Evolutionary conservation across 2,888 invertebrate species (phyloP).

Genomic region (Ophion slaviceki): DNA sequence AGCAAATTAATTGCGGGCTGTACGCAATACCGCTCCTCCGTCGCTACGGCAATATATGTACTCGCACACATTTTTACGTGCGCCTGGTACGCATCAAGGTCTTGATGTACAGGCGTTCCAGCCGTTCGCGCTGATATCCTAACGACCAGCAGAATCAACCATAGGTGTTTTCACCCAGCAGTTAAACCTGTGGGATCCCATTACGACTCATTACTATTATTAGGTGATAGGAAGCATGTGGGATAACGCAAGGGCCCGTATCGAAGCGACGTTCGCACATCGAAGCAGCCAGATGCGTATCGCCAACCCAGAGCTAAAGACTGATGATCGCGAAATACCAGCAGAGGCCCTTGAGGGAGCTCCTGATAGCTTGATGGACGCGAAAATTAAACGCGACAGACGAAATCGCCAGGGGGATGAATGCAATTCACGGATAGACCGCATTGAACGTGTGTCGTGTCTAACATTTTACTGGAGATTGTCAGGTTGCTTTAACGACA

Average conservation of each 20-base stretch:
- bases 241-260: conserved; percentile 32
- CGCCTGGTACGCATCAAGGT: conserved; percentile 1
- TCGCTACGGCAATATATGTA: conserved; percentile 1
- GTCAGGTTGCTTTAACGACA: too few species aligned
- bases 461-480: too few species aligned
- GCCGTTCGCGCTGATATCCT: conserved; percentile 28
- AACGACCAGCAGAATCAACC: conserved; percentile 49
- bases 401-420: too few species aligned
- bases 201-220: conserved; percentile 65
- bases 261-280: conserved; percentile 34
- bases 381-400: not conserved
- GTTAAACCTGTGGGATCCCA: conserved; percentile 62
- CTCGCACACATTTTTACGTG: not conserved
- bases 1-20: conserved; percentile 64
- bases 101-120: not conserved
- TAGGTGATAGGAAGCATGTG: conserved; percentile 56
- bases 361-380: not conserved
- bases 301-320: conserved; percentile 10
- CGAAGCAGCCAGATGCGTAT: conserved; percentile 27
- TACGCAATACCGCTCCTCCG: conserved; percentile 43
- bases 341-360: not conserved
- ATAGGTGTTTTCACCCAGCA: conserved; percentile 45
- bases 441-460: too few species aligned
- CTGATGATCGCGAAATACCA: conserved; percentile 12
- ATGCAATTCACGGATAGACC: too few species aligned